Base-by-base conservation (phyloP, 2,113 vertebrate species). In the Fregata magnificens region DNA sequence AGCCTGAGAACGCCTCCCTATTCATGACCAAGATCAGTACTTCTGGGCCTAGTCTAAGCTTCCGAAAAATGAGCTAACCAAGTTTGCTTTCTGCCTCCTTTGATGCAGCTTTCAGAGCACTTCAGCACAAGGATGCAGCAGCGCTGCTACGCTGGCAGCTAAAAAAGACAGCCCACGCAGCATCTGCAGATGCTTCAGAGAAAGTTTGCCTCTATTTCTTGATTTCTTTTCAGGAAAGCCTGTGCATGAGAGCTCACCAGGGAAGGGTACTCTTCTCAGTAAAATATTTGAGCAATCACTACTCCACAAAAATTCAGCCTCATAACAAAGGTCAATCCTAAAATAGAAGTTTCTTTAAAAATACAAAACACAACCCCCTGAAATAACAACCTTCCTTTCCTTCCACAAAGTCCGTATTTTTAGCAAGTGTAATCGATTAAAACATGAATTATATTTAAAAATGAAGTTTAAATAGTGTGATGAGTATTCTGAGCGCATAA, bases 201-300 rank as follows among this genome's bases (percentile, higher is more conserved):
- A 67, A 91, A 87, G 84, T 82, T 73, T 90, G 61, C 84, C 74
- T 79, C 16, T 53, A 77, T 82, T 82, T 65, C 94, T 70, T 71
- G 16, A 42, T 80, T 90, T 94, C 90, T 95, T 90, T 95, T 95
- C 78, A 89, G 87, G 95, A 96, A 97, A 92, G 79, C 25, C 67
- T 61, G 79, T 56, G 53, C 61, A 18, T 10, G 53, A 90, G 44
- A 85, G 44, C 58, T 88, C 70, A 42, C 58, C 25, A 79, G 69
- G 58, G 58, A 80, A 69, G 14, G 49, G 53, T 22, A 18, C n/a
- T 76, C 58, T 90, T 49, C 55, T 61, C 82, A 32, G 52, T 36
- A 52, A 74, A 93, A n/a, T 69, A 87, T 59, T 14, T 65, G 74
- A 93, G 66, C 73, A 19, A 16, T 42, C 22, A 12, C 61, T 74